Evolutionary conservation across 2,113 vertebrate species (phyloP), one percentile per base, ranked within the genome.

Genomic region (Copsychus sechellarum): DNA sequence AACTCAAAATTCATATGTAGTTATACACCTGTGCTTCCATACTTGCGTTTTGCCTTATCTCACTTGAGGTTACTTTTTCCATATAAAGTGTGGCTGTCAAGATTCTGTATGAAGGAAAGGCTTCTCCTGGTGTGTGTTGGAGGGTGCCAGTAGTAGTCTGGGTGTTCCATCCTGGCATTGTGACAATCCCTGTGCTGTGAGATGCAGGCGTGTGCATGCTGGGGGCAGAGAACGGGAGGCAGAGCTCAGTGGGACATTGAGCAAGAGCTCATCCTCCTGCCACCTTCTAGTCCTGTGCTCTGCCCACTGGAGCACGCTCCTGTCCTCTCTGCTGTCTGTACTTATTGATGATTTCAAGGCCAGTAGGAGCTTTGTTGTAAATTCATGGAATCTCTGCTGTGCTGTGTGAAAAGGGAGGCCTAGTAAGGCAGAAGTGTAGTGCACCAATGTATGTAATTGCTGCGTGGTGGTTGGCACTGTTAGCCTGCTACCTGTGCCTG

Each of bases 191-290:
- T 48, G 58, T 54, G 58, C 24, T 34, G 17, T 10, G 50, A 50
- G 29, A 17, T 45, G 66, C 29, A 38, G 66, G 25, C 31, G 12
- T 0, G 1, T 61, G 13, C 19, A 0, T 38, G 25, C n/a, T 57
- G 43, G 20, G 53, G 38, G 3, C 53, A 91, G 62, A 83, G 62
- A 6, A 24, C 2, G 1, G 22, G 36, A 61, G 9, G 14, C 4
- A 4, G 71, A 67, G 60, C 33, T 54, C 33, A 12, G n/a, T 4
- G 29, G 54, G 9, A 56, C 26, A 16, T 1, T 9, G 9, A 34
- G 66, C 45, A 47, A 6, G 13, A 53, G 25, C 53, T 34, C 2
- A 5, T 87, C 38, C 42, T 72, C 4, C 33, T 76, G 48, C 7
- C 5, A 7, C 33, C 34, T 69, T 38, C 40, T 14, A 6, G 14